Percentiles rank a stretch among this genome's conserved stretches.
Evolutionary conservation across 1,140 invertebrate genomes (phyloP).

Genomic region (Cyrtorhinus lividipennis): DNA sequence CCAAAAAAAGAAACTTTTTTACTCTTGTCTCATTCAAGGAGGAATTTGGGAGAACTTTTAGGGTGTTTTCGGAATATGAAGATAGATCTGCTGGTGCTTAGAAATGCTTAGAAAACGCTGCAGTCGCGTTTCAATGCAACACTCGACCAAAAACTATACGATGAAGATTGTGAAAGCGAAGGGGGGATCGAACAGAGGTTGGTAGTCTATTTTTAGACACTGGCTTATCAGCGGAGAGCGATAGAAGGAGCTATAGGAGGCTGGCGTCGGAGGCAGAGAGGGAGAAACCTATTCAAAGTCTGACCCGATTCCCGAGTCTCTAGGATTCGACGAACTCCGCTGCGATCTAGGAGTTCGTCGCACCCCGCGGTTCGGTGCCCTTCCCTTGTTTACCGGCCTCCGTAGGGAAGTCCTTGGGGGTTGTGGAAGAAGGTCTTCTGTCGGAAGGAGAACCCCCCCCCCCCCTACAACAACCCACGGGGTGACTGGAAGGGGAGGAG

Average conservation of each 20-base stretch:
- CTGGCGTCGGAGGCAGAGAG: not conserved
- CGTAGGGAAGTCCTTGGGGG: slow-evolving; percentile 3
- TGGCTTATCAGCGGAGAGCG: not conserved
- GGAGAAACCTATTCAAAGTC: slow-evolving; percentile 1
- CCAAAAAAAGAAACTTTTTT: too few relatives aligned
- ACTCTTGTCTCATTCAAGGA: too few relatives aligned
- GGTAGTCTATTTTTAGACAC: not conserved
- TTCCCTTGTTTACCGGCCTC: slow-evolving; percentile 1
- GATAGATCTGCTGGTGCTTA: too few relatives aligned
- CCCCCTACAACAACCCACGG: too few relatives aligned
- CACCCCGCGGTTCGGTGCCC: not conserved
- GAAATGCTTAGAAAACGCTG: not conserved
- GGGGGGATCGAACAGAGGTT: not conserved
- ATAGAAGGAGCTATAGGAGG: not conserved
- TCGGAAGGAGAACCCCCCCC: too few relatives aligned
- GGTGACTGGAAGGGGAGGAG: too few relatives aligned
- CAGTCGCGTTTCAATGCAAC: not conserved
- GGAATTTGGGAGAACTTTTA: too few relatives aligned
- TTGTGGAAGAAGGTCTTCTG: not conserved
- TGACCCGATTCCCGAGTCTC: slow-evolving; percentile 2
- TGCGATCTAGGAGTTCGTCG: not conserved
- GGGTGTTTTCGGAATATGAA: too few relatives aligned
- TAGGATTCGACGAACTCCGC: slow-evolving; percentile 4
- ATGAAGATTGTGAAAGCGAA: not conserved
- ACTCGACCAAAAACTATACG: not conserved